phyloP scores from a whole-genome alignment of 2,888 invertebrate genomes.

The Bombyx huttoni region DNA sequence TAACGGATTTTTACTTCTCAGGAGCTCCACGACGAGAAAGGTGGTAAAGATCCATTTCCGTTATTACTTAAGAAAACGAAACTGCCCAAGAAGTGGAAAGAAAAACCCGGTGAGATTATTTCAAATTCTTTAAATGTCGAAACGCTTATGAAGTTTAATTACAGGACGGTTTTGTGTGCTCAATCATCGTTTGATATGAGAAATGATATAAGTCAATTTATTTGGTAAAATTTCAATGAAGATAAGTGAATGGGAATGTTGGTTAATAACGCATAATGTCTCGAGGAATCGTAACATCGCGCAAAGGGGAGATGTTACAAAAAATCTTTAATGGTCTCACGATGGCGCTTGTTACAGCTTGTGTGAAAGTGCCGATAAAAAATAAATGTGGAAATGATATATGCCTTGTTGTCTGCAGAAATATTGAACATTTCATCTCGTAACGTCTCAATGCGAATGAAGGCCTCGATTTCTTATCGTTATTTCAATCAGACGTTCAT shows the following conservation, averaged over 20 bases:
- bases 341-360: conserved; percentile 23
- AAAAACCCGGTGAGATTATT: conserved; percentile 57
- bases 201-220: not conserved
- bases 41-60: conserved; percentile 84
- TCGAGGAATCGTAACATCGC: conserved; percentile 4
- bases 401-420: conserved; percentile 14
- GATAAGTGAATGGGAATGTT: not conserved
- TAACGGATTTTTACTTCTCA: conserved; percentile 13
- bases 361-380: conserved; percentile 25
- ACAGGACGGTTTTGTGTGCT: conserved; percentile 3
- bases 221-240: not conserved
- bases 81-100: conserved; percentile 81
- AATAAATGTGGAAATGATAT: conserved; percentile 25
- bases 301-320: conserved; percentile 15
- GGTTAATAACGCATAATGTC: conserved; percentile 7
- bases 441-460: conserved; percentile 26
- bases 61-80: conserved; percentile 81
- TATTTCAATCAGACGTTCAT: not conserved
- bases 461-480: conserved; percentile 3
- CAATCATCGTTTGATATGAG: not conserved
- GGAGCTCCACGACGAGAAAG: conserved; percentile 79
- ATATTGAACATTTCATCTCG: conserved; percentile 18
- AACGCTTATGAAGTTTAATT: conserved; percentile 2
- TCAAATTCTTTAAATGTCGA: not conserved
- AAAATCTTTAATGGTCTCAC: conserved; percentile 32